These are phyloP conservation scores for Brachionus sp. DNA, from an alignment of 1,140 invertebrate species.

Conservation along the genomic window DNA sequence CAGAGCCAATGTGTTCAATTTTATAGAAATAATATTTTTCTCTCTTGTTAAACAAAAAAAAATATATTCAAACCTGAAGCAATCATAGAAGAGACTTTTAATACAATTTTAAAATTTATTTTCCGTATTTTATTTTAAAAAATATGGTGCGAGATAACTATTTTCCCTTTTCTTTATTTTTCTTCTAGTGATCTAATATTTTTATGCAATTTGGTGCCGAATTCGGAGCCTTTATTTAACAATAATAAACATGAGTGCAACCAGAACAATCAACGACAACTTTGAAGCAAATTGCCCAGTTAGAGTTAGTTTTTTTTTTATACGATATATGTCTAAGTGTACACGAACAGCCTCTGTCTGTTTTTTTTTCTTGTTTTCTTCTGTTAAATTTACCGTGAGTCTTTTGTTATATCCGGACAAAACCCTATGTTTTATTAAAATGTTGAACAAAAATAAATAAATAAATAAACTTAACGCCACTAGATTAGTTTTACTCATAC, in stretches of 20 bases:
- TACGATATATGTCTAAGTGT: constrained; percentile 8
- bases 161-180: constrained; percentile 4
- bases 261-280: background rate
- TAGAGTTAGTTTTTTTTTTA: background rate
- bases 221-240: background rate
- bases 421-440: background rate
- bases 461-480: background rate
- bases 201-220: background rate
- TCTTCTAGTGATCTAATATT: background rate
- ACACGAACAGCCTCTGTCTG: background rate
- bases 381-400: background rate
- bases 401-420: background rate
- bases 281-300: background rate
- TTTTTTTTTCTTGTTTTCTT: background rate
- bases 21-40: background rate
- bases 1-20: background rate
- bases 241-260: background rate
- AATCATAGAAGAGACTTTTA: background rate
- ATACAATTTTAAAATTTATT: background rate
- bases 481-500: background rate
- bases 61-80: background rate
- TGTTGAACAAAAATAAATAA: background rate
- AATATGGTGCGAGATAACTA: background rate
- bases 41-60: background rate
- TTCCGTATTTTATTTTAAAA: background rate